phyloP scores from a whole-genome alignment of 1,140 invertebrate genomes.

The Megathymus violae region DNA sequence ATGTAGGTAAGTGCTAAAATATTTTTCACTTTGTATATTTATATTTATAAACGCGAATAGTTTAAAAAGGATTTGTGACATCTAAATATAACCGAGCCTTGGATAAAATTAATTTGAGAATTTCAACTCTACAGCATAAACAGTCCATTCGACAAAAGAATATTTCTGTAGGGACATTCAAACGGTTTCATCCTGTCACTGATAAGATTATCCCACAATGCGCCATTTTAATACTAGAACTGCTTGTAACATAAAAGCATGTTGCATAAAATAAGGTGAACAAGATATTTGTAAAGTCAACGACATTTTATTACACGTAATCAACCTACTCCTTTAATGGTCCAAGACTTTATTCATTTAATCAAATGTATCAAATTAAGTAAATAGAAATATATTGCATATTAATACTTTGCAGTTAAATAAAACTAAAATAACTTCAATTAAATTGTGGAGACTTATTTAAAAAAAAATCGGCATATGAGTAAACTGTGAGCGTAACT shows the following conservation, averaged over 20 bases:
- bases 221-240: slow-evolving; percentile 4
- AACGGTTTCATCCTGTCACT: slow-evolving; percentile 49
- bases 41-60: no score
- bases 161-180: slow-evolving; percentile 37
- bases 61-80: no score
- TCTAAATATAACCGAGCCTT: no score
- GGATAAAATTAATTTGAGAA: no score
- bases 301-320: slow-evolving; percentile 15
- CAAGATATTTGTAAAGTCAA: slow-evolving; percentile 8
- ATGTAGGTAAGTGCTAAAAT: no score
- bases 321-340: slow-evolving; percentile 23
- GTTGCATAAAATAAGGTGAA: neutral
- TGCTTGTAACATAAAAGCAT: no score
- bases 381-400: no score
- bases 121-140: neutral
- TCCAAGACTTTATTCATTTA: slow-evolving; percentile 12
- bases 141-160: slow-evolving; percentile 10
- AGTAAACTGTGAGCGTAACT: no score
- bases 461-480: no score
- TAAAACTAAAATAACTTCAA: neutral
- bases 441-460: neutral
- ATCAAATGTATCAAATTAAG: no score
- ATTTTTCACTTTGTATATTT: no score
- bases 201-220: slow-evolving; percentile 52
- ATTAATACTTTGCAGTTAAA: no score